Percentiles rank a stretch among this genome's conserved stretches.
phyloP scores from a whole-genome alignment of 2,888 invertebrate genomes.

The Zaprionus lineosus region DNA sequence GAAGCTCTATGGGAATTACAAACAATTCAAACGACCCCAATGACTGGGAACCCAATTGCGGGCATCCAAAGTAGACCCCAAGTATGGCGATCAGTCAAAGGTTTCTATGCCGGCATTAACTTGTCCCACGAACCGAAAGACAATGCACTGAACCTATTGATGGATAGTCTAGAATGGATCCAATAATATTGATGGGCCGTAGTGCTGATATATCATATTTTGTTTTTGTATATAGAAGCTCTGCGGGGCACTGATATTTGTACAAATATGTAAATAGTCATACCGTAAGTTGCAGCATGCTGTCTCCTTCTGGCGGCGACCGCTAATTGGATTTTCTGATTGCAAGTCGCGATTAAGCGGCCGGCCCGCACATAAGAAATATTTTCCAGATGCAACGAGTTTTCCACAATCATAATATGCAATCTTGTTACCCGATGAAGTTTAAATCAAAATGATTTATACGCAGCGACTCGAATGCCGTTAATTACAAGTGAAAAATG shows the following conservation, averaged over 20 bases:
- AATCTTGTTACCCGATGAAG: constrained; percentile 73
- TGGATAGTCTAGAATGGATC: constrained; percentile 36
- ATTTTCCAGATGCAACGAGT: constrained; percentile 31
- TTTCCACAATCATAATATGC: constrained; percentile 58
- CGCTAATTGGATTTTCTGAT: constrained; percentile 68
- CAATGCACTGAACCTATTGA: constrained; percentile 26
- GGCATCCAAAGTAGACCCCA: too few species aligned
- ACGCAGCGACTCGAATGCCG: constrained; percentile 47
- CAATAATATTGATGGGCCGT: constrained; percentile 48
- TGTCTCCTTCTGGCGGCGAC: too few species aligned
- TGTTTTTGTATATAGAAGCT: too few species aligned
- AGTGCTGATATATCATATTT: too few species aligned
- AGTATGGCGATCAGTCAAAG: constrained; percentile 39
- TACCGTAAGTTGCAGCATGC: too few species aligned
- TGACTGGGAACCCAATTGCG: too few species aligned
- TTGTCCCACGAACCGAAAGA: constrained; percentile 15
- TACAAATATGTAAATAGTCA: too few species aligned
- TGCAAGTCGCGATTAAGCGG: constrained; percentile 44
- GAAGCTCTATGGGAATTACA: too few species aligned
- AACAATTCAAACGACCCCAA: too few species aligned
- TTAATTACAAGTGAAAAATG: constrained; percentile 67
- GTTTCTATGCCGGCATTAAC: constrained; percentile 27
- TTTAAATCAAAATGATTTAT: constrained; percentile 74
- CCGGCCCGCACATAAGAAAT: constrained; percentile 29
- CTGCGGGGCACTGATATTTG: too few species aligned